Base-by-base conservation (phyloP, 2,888 invertebrate species). In the Drosophila dives region DNA sequence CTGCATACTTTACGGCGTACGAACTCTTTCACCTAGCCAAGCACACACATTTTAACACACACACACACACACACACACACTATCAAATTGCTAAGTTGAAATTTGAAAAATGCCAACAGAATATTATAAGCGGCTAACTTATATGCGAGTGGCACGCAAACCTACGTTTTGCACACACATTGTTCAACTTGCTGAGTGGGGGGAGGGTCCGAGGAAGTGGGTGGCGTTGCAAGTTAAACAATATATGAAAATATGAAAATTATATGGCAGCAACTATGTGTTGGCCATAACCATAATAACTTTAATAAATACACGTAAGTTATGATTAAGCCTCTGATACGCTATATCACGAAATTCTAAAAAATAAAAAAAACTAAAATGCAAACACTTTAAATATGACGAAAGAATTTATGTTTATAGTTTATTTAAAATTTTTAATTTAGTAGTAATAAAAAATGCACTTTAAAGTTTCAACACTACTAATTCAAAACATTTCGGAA, bases 81-180 rank as follows among this genome's bases (percentile, higher is more conserved):
- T 64, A 7, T 83, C 81, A 83, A 89, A 85, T 89, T 80, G 87
- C 89, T 61, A 89, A 84, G 82, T 89, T 90, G 86, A 87, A 89
- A 87, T 86, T 86, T 85, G 75, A 89, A 84, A 88, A 90, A 90
- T 89, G 80, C 90, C 89, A 82, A 86, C 86, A 83, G 81, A 90
- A 84, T 89, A 89, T 87, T 89, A 89, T 84, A 86, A 84, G 75
- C 80, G 78, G 68, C 77, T 87, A 90, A 88, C 90, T 88, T 88
- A 88, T 88, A 90, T 81, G 81, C 83, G 73, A 53, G 62, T 64
- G 83, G 84, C 91, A 91, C 89, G 91, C 91, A 81, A 91, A 78
- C 86, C 89, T 78, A 83, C 90, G 90, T 91, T 90, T 83, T 88
- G 80, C 80, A 79, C 80, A 88, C 85, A 89, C 87, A 89, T 75